These are phyloP conservation scores for Colletes gigas DNA, from an alignment of 1,140 invertebrate species.

Conservation along the genomic window DNA sequence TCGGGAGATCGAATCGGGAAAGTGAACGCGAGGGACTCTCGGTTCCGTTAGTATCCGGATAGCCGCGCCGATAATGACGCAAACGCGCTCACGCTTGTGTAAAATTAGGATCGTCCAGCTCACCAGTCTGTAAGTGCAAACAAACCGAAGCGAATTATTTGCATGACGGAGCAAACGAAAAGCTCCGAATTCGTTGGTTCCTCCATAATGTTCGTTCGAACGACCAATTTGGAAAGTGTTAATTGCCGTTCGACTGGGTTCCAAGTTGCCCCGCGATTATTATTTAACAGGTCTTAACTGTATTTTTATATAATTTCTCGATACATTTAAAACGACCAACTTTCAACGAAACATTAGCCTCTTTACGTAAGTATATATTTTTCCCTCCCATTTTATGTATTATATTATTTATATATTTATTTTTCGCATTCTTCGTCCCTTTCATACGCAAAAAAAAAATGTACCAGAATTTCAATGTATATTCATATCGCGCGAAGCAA, in stretches of 20 bases:
- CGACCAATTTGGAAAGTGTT: constrained; percentile 57
- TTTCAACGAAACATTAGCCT: too few species aligned
- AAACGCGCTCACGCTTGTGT: constrained; percentile 41
- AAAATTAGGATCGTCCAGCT: constrained; percentile 64
- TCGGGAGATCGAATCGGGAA: background rate
- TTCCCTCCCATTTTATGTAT: too few species aligned
- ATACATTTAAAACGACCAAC: too few species aligned
- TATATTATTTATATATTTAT: too few species aligned
- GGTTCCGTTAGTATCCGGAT: constrained; percentile 16
- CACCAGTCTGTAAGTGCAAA: constrained; percentile 65
- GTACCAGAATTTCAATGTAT: too few species aligned
- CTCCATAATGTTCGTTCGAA: constrained; percentile 43
- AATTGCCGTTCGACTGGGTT: constrained; percentile 50
- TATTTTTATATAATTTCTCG: too few species aligned
- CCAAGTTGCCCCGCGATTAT: background rate
- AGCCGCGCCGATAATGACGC: constrained; percentile 19
- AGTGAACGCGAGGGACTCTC: constrained; percentile 1
- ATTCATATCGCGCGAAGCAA: too few species aligned
- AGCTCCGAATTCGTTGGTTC: constrained; percentile 29
- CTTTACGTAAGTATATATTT: too few species aligned
- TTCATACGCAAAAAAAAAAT: too few species aligned
- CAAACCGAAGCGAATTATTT: constrained; percentile 67
- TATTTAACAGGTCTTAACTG: background rate
- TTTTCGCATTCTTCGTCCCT: too few species aligned
- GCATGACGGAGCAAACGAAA: constrained; percentile 58